Evolutionary conservation across 2,888 invertebrate genomes (phyloP).

Genomic region (Amiota communis): DNA sequence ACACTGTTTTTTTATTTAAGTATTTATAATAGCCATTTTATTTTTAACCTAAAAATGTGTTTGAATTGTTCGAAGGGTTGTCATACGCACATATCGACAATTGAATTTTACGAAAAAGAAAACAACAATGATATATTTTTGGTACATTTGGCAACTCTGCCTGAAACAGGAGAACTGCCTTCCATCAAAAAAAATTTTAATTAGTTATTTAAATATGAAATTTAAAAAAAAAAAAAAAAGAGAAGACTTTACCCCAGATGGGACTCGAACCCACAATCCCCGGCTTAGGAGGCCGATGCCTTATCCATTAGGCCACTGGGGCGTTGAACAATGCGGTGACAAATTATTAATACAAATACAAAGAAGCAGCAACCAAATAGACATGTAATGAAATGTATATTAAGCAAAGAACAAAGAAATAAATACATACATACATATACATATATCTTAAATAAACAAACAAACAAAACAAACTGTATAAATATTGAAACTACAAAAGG

Average conservation of each 20-base stretch:
- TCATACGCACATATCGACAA: no score
- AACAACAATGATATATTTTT: no score
- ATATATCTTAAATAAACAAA: slow-evolving; percentile 6
- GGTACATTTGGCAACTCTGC: no score
- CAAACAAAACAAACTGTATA: neutral
- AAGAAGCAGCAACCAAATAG: neutral
- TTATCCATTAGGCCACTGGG: slow-evolving; percentile 38
- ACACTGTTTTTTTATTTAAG: no score
- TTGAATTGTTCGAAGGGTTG: no score
- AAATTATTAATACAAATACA: neutral
- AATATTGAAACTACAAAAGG: no score
- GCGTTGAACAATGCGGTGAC: neutral
- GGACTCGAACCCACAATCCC: slow-evolving; percentile 41
- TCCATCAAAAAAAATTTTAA: no score
- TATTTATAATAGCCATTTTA: no score
- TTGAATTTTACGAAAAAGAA: no score
- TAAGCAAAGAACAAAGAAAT: neutral
- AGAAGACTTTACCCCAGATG: slow-evolving; percentile 35
- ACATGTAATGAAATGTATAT: neutral
- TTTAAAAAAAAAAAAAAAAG: neutral
- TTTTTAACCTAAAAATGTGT: no score
- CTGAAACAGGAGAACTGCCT: no score
- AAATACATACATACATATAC: slow-evolving; percentile 23
- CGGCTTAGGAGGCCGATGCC: slow-evolving; percentile 39
- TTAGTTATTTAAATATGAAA: neutral